Conservation (phyloP, 2,888 invertebrate genomes). For the Carabus problematicus region DNA sequence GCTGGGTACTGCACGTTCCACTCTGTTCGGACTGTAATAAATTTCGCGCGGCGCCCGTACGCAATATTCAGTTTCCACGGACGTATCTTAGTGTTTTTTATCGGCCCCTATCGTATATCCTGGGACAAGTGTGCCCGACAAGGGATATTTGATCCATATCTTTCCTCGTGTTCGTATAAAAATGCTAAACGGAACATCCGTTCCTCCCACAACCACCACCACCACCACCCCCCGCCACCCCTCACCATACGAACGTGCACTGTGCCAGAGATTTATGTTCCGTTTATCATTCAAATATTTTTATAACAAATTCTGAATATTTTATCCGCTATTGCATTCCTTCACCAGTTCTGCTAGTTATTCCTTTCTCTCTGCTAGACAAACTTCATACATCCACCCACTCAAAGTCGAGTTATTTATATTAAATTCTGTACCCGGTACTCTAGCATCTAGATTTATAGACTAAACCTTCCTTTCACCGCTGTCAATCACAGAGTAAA, state of each 20-base stretch:
- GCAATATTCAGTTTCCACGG: constrained; percentile 39
- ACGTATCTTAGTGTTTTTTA: constrained; percentile 37
- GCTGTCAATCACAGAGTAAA: too few relatives aligned
- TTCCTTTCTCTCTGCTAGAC: constrained; percentile 1
- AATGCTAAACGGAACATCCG: constrained; percentile 32
- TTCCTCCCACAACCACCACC: neutral
- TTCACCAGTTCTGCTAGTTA: neutral
- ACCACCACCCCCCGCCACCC: neutral
- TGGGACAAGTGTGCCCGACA: constrained; percentile 36
- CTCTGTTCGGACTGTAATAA: constrained; percentile 3
- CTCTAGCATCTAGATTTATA: too few relatives aligned
- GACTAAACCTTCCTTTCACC: too few relatives aligned
- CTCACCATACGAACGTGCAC: neutral
- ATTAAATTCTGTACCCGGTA: too few relatives aligned
- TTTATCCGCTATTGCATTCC: constrained; percentile 32
- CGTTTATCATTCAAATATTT: constrained; percentile 41
- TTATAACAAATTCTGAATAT: constrained; percentile 41
- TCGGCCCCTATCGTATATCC: constrained; percentile 37
- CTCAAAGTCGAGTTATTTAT: too few relatives aligned
- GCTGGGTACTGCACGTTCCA: too few relatives aligned
- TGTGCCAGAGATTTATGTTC: constrained; percentile 32
- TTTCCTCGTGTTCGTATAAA: constrained; percentile 35
- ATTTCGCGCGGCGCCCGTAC: constrained; percentile 29
- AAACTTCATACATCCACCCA: too few relatives aligned
- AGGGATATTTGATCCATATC: constrained; percentile 42